Percentiles rank a stretch among this genome's conserved stretches.
These are phyloP conservation scores for Drosophila prolongata DNA, from an alignment of 2,888 invertebrate species.

Conservation along the genomic window DNA sequence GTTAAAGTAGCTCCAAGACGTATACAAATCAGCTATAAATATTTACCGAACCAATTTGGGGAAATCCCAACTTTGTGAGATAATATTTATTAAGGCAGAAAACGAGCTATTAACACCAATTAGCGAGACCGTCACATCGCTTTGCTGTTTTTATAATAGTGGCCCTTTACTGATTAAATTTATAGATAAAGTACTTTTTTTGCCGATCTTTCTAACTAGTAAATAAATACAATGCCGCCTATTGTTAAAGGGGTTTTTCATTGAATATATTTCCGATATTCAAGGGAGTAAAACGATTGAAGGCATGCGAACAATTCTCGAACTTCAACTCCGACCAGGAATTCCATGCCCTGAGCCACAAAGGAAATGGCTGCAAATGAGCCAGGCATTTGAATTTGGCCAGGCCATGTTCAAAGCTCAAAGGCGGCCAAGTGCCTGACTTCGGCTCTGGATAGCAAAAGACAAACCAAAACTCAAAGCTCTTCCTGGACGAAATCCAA, in stretches of 20 bases:
- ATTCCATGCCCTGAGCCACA: slow-evolving; percentile 34
- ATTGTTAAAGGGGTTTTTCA: not conserved
- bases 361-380: slow-evolving; percentile 35
- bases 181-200: slow-evolving; percentile 4
- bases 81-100: not conserved
- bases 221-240: slow-evolving; percentile 1
- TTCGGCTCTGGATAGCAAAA: slow-evolving; percentile 25
- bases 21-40: not conserved
- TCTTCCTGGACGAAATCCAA: slow-evolving; percentile 52
- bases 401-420: slow-evolving; percentile 38
- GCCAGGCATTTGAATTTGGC: slow-evolving; percentile 36
- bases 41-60: not conserved
- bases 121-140: not conserved
- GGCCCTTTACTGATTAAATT: slow-evolving; percentile 32
- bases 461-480: slow-evolving; percentile 37
- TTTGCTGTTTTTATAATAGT: slow-evolving; percentile 5
- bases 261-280: slow-evolving; percentile 14
- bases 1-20: no score
- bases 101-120: not conserved
- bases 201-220: not conserved
- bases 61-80: not conserved
- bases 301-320: slow-evolving; percentile 24
- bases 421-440: slow-evolving; percentile 39
- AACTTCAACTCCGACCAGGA: slow-evolving; percentile 24
- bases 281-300: slow-evolving; percentile 4